These are phyloP conservation scores for Opisthograptis luteolata DNA, from an alignment of 2,888 invertebrate species.

Conservation along the genomic window DNA sequence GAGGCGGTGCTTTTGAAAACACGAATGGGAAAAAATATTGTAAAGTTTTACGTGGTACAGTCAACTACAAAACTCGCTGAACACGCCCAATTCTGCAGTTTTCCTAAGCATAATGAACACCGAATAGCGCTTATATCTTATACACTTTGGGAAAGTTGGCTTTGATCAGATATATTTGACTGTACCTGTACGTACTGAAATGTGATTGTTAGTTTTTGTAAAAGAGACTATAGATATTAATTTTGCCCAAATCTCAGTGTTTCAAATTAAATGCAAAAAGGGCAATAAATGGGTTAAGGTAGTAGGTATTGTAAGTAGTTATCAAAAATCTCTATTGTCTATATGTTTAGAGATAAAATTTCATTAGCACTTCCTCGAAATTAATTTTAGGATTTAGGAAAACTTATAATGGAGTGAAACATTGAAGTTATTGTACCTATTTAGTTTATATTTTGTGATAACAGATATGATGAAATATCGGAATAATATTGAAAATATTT, in stretches of 20 bases:
- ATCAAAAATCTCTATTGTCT: not conserved
- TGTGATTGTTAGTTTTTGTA: too few species aligned
- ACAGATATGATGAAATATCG: conserved; percentile 20
- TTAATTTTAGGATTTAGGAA: conserved; percentile 11
- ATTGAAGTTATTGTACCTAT: not conserved
- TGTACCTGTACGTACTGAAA: too few species aligned
- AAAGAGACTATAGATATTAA: too few species aligned
- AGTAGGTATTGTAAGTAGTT: too few species aligned
- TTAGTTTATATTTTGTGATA: conserved; percentile 37
- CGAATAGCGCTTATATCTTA: too few species aligned
- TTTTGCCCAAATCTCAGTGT: too few species aligned
- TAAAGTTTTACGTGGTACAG: too few species aligned
- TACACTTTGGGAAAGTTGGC: too few species aligned
- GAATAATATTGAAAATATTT: conserved; percentile 26
- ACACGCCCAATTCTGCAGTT: too few species aligned
- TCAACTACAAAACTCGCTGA: too few species aligned
- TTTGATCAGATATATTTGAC: too few species aligned
- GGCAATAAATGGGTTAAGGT: conserved; percentile 6
- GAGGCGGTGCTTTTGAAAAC: conserved; percentile 74
- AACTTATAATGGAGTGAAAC: not conserved
- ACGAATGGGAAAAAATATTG: not conserved
- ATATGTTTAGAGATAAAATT: conserved; percentile 17
- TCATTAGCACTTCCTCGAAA: conserved; percentile 77
- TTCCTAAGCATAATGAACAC: too few species aligned
- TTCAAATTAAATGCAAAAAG: not conserved